Percentiles rank a stretch among this genome's conserved stretches.
Evolutionary conservation across 1,140 invertebrate genomes (phyloP).

Genomic region (Acyrthosiphon pisum): DNA sequence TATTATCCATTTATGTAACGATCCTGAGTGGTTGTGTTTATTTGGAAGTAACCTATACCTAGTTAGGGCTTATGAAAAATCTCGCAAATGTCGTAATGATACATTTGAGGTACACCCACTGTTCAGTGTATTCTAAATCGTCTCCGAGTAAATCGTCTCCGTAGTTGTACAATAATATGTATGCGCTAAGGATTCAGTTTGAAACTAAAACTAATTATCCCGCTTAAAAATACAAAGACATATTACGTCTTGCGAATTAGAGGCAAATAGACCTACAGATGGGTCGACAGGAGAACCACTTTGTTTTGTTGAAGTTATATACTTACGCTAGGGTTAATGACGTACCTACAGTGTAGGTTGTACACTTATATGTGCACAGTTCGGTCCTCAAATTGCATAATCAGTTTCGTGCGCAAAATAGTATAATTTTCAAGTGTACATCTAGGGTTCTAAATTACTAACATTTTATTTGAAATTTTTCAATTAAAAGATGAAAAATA

Average conservation of each 20-base stretch:
- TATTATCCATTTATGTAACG: too few relatives aligned
- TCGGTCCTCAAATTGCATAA: background rate
- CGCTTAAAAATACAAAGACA: background rate
- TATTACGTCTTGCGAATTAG: background rate
- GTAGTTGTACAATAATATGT: background rate
- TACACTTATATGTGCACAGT: background rate
- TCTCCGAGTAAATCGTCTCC: background rate
- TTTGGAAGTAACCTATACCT: background rate
- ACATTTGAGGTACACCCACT: background rate
- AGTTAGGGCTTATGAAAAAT: background rate
- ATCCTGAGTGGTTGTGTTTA: too few relatives aligned
- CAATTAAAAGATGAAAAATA: too few relatives aligned
- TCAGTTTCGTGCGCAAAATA: background rate
- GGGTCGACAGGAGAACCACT: background rate
- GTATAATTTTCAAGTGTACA: background rate
- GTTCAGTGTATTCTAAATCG: background rate
- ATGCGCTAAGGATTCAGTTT: too few relatives aligned
- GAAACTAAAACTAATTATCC: constrained; percentile 35
- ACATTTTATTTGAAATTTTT: too few relatives aligned
- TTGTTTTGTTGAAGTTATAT: background rate
- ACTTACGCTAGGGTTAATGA: background rate
- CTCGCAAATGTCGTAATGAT: background rate
- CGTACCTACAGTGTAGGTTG: too few relatives aligned
- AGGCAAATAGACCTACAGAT: background rate
- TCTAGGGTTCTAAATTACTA: too few relatives aligned